Conservation (phyloP, 2,113 vertebrate species). For the Siniperca knerii region DNA sequence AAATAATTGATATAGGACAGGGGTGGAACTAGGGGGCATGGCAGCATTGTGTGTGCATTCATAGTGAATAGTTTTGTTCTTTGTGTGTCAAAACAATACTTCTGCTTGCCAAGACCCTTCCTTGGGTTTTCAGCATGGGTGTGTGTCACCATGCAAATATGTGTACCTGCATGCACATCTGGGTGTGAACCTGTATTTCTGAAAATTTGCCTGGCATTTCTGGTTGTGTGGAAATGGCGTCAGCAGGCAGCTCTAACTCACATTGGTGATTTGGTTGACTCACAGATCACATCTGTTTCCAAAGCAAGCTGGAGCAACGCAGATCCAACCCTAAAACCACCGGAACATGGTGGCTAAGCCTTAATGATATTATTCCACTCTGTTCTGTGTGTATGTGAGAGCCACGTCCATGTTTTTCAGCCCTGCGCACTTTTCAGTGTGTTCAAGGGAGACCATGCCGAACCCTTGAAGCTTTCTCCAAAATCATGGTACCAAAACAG, state of each 20-base stretch:
- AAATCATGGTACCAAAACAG: conserved; percentile 36
- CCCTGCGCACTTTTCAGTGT: conserved; percentile 24
- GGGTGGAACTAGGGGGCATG: not conserved
- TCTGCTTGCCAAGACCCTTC: not conserved
- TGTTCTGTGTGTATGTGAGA: conserved; percentile 11
- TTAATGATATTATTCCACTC: conserved; percentile 60
- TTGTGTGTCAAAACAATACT: not conserved
- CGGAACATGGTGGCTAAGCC: conserved; percentile 63
- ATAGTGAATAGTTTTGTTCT: not conserved
- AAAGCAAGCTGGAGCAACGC: conserved; percentile 61
- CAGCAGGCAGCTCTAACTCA: conserved; percentile 70
- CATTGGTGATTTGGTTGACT: conserved; percentile 64
- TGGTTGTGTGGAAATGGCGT: conserved; percentile 46
- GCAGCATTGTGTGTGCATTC: conserved; percentile 17
- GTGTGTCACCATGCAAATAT: conserved; percentile 4
- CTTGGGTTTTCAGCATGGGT: not conserved
- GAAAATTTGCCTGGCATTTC: conserved; percentile 12
- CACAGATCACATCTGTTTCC: conserved; percentile 76
- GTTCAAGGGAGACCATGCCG: conserved; percentile 12
- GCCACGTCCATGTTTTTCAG: conserved; percentile 42
- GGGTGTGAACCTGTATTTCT: not conserved
- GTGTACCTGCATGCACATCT: not conserved
- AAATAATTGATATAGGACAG: conserved; percentile 58
- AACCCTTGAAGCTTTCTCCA: conserved; percentile 53
- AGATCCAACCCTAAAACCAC: conserved; percentile 63